Conservation (phyloP, 2,888 invertebrate genomes). For the Erebia aethiops region DNA sequence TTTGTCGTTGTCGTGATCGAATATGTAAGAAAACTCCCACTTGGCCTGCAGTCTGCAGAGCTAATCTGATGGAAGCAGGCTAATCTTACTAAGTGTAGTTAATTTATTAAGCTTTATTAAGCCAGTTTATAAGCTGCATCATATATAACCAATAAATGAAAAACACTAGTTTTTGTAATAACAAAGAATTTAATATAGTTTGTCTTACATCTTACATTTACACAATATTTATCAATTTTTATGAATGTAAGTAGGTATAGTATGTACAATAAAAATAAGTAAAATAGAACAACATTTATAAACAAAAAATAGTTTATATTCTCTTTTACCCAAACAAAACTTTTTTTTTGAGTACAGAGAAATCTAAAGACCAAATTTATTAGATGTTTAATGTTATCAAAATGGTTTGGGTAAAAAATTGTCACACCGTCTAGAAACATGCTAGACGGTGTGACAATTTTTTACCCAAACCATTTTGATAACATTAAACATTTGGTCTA, state of each 20-base stretch:
- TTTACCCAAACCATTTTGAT: not conserved
- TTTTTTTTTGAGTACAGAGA: not conserved
- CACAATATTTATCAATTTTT: conserved; percentile 52
- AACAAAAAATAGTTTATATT: conserved; percentile 30
- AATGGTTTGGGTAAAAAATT: not conserved
- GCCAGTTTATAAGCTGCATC: no score
- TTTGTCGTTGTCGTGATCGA: no score
- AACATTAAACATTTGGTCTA: not conserved
- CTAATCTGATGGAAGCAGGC: no score
- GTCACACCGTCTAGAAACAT: no score
- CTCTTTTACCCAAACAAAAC: conserved; percentile 2
- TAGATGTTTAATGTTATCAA: not conserved
- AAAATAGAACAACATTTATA: conserved; percentile 55
- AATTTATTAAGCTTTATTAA: no score
- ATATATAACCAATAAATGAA: conserved; percentile 36
- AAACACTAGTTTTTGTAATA: conserved; percentile 56
- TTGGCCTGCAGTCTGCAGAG: no score
- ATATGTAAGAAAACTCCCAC: no score
- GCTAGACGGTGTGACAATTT: no score
- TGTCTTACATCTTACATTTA: conserved; percentile 69
- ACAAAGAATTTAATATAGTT: conserved; percentile 80
- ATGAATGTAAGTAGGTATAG: conserved; percentile 46
- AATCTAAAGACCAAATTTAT: not conserved
- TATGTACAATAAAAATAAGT: conserved; percentile 60
- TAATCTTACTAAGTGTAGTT: no score